Evolutionary conservation across 2,888 invertebrate species (phyloP).

Genomic region (Gonocerus acuteangulatus): DNA sequence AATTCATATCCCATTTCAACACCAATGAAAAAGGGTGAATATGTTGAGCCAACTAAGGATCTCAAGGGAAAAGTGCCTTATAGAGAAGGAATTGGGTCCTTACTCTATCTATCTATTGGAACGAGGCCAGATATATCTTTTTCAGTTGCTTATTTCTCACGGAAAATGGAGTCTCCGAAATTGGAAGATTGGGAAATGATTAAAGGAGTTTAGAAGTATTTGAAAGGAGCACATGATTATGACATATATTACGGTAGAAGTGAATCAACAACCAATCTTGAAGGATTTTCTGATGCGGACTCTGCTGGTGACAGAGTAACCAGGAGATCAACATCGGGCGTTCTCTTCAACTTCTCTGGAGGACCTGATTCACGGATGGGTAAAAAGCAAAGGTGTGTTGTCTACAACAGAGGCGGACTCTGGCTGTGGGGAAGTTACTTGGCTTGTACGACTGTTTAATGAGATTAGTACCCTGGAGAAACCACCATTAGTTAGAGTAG

Average conservation of each 20-base stretch:
- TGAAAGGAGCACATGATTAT: conserved; percentile 29
- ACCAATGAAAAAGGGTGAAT: conserved; percentile 27
- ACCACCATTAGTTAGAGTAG: not conserved
- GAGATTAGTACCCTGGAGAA: not conserved
- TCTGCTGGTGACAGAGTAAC: conserved; percentile 34
- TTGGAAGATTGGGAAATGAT: conserved; percentile 21
- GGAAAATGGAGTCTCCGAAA: too few species aligned
- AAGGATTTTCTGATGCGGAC: conserved; percentile 37
- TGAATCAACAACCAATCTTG: conserved; percentile 23
- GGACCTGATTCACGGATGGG: conserved; percentile 17
- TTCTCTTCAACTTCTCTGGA: conserved; percentile 15
- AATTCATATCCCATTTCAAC: conserved; percentile 19
- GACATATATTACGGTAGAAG: conserved; percentile 12
- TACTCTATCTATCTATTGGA: conserved; percentile 21
- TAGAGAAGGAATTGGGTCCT: conserved; percentile 6
- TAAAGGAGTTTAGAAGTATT: conserved; percentile 29
- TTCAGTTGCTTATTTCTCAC: conserved; percentile 30
- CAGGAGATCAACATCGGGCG: conserved; percentile 23
- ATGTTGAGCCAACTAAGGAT: not conserved
- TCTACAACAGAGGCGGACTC: too few species aligned
- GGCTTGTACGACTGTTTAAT: conserved; percentile 5
- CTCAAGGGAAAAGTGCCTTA: conserved; percentile 17
- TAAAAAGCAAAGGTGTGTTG: conserved; percentile 15
- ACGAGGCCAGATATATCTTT: conserved; percentile 32
- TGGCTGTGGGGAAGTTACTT: conserved; percentile 21